Evolutionary conservation across 2,113 vertebrate species (phyloP).

Genomic region (Tringa solitaria): DNA sequence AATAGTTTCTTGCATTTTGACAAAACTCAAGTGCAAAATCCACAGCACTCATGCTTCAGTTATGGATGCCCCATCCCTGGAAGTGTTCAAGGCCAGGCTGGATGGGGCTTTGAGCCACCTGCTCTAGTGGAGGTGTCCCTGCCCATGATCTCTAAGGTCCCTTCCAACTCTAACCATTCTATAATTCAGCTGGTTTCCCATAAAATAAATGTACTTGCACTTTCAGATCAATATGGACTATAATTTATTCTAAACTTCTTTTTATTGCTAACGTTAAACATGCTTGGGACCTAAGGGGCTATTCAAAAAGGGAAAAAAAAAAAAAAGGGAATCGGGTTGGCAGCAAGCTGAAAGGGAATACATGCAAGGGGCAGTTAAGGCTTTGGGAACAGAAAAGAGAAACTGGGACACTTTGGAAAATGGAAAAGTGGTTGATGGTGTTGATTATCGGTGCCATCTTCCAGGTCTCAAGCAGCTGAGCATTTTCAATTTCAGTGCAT

Average conservation of each 20-base stretch:
- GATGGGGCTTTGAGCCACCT: too few species aligned
- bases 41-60: fast-evolving
- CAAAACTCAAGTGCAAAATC: neutral
- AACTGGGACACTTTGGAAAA: neutral
- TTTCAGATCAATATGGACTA: neutral
- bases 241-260: neutral
- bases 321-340: neutral
- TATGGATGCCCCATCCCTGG: too few species aligned
- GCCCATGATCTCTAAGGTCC: too few species aligned
- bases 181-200: neutral
- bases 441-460: neutral
- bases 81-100: too few species aligned
- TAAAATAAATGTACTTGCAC: neutral
- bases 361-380: neutral
- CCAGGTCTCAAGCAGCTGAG: neutral
- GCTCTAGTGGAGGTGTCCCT: too few species aligned
- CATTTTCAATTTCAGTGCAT: neutral
- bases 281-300: neutral
- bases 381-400: neutral
- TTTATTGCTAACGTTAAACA: neutral
- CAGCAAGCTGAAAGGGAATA: neutral
- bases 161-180: too few species aligned
- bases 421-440: neutral
- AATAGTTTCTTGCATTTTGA: neutral
- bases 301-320: neutral